Base-by-base conservation (phyloP, 2,113 vertebrate genomes). In the Mohoua ochrocephala region DNA sequence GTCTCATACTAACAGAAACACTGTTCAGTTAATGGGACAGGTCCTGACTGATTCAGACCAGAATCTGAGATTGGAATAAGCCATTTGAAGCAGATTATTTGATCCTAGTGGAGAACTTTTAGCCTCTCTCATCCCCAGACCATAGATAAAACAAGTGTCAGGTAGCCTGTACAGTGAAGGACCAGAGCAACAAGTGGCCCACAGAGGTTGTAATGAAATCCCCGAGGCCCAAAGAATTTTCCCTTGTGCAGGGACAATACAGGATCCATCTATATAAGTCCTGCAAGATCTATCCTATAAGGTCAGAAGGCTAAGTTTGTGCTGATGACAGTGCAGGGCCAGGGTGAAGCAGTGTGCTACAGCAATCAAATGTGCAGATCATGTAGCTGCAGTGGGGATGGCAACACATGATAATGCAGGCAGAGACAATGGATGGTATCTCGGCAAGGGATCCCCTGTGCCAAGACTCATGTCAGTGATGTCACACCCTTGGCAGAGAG, bases 31-130 rank as follows among this genome's bases (percentile, higher is more conserved):
- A 95, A 83, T 1, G 7, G 80, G 52, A 83, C 83, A 86, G 91
- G 64, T 96, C 71, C 52, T 78, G 76, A 75, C 71, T 93, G 88
- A 95, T 84, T 63, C 74, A 85, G 93, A 94, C 87, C 75, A 93
- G 87, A 95, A 87, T 79, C 41, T 75, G 65, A 35, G 71, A 53
- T 31, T 56, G 79, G 47, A 86, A 74, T 47, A 77, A 94, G 7
- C 35, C 80, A 86, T 20, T 7, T 54, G 64, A 80, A 91, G 88
- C 30, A 39, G 45, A 80, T 65, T 59, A 71, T 73, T 92, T 94
- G 54, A 77, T 89, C 35, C 23, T 77, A 67, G 33, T 30, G 27
- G 50, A 86, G 28, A 80, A 6, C 35, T 92, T 74, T 63, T 52
- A 71, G 63, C 52, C 30, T 70, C 42, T 61, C 19, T 44, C 39